Percentiles rank a stretch among this genome's conserved stretches.
Conservation (phyloP, 2,113 vertebrate genomes). For the Tonatia bakeri region DNA sequence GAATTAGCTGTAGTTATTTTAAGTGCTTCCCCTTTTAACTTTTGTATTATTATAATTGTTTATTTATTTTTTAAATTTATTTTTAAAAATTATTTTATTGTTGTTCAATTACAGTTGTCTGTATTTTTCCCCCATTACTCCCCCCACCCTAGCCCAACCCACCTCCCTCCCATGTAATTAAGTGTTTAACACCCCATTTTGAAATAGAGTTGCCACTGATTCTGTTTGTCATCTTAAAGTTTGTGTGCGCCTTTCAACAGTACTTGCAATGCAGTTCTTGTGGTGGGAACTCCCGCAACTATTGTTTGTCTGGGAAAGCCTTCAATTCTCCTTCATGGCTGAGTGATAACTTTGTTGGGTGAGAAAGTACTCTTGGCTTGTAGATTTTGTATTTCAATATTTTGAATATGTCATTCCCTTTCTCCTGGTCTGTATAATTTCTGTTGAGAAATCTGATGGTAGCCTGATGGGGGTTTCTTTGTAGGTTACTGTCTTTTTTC, state of each 20-base stretch:
- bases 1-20: neutral
- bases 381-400: neutral
- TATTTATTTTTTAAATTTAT: too few relatives aligned
- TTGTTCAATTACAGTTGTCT: too few relatives aligned
- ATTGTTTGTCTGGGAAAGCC: neutral
- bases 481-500: neutral
- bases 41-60: neutral
- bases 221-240: neutral
- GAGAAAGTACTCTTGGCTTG: neutral
- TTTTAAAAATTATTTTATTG: too few relatives aligned
- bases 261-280: neutral
- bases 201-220: neutral
- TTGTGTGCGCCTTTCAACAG: neutral
- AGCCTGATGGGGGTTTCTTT: neutral
- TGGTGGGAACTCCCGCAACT: neutral
- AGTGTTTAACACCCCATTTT: neutral
- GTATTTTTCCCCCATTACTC: too few relatives aligned
- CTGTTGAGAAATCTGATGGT: neutral
- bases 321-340: neutral
- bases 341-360: neutral
- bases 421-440: neutral
- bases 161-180: neutral
- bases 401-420: neutral
- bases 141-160: too few relatives aligned
- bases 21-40: neutral